Evolutionary conservation across 2,797 vertebrate genomes (phyloP), one percentile per base, ranked within the genome.

Genomic region (Peromyscus nudipes): DNA sequence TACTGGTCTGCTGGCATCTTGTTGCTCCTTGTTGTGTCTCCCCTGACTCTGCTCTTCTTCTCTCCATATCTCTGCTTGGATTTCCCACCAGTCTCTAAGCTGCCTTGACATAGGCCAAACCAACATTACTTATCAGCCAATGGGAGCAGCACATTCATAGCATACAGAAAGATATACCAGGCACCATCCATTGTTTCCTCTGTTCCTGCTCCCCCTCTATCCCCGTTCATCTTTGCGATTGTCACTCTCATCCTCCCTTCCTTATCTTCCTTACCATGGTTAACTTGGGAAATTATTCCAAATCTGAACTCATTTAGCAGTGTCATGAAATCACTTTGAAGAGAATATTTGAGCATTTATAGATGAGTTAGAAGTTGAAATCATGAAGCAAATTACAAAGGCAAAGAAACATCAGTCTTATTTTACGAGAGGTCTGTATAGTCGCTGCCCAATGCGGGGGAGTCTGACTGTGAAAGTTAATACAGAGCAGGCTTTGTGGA

Each of bases 341-440:
- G 92, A 97, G 43, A 92, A 89, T 94, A 95, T 79, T 92, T 96
- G 80, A 95, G 55, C 52, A 31, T 93, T 92, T 94, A 87, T 92
- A 96, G 96, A 94, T 95, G 90, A 96, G 57, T 83, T 94, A 80
- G 84, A 86, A 73, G 10, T 82, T 96, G 91, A 87, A 95, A n/a
- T 89, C 96, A 97, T 92, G 86, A 94, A 93, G 40, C 88, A 96
- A 81, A 96, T 95, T 90, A 90, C 64, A 94, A 89, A 93, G n/a
- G 31, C 89, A 94, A 96, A 94, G 84, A 94, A 87, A 34, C 34
- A 65, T 90, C 91, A 84, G 89, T 96, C 90, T 96, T 94, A 75
- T 89, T 94, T 96, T 91, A 76, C 12, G 81, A 87, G 94, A 69
- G 69, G 29, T 92, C 62, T 90, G 90, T 96, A 31, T 73, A 84